Evolutionary conservation across 2,113 vertebrate genomes (phyloP).

Genomic region (Okapia johnstoni): DNA sequence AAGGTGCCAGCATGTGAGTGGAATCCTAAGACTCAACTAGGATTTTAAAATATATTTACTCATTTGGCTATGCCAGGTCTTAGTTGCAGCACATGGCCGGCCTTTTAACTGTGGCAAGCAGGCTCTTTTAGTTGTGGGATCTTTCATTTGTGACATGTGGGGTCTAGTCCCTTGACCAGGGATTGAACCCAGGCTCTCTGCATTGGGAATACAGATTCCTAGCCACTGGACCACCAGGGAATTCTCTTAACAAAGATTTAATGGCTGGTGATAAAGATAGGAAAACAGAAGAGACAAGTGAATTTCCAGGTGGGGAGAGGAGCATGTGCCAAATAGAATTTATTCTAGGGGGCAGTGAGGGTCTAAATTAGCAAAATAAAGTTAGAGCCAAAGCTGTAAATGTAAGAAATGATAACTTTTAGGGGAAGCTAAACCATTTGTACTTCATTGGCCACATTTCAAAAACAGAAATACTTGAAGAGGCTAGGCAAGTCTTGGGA

Average conservation of each 20-base stretch:
- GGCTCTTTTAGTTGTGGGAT: neutral
- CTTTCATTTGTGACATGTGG: neutral
- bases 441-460: neutral
- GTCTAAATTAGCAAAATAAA: neutral
- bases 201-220: neutral
- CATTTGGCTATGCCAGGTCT: neutral
- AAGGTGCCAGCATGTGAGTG: neutral
- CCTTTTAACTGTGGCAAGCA: neutral
- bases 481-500: too few relatives aligned
- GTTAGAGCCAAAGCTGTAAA: neutral
- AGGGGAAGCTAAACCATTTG: neutral
- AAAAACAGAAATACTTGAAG: neutral
- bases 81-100: rapidly evolving
- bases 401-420: neutral
- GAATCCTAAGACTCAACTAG: neutral
- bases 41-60: neutral
- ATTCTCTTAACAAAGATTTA: neutral
- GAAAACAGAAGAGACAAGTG: neutral
- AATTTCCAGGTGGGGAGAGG: neutral
- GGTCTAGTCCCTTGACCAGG: neutral
- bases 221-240: neutral
- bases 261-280: neutral
- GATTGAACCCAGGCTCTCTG: neutral
- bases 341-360: neutral
- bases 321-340: neutral